Conservation (phyloP, 2,888 invertebrate species). For the Volucella inanis region DNA sequence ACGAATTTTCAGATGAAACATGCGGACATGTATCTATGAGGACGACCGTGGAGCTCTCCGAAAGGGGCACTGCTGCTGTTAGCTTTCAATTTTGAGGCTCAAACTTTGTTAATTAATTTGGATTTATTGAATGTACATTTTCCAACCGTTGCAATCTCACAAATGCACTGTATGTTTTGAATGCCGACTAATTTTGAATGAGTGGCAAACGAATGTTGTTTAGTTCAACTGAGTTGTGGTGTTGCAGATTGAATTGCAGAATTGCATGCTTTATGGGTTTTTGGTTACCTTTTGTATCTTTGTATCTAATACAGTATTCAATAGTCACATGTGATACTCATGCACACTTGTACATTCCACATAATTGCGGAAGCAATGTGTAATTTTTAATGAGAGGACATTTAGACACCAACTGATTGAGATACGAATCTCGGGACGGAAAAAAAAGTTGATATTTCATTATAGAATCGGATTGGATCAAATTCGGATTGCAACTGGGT, state of each 20-base stretch:
- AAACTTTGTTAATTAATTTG: slow-evolving; percentile 67
- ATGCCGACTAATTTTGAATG: slow-evolving; percentile 64
- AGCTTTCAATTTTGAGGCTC: slow-evolving; percentile 53
- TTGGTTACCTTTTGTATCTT: slow-evolving; percentile 55
- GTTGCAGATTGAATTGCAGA: slow-evolving; percentile 66
- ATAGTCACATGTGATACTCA: too few relatives aligned
- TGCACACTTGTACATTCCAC: slow-evolving; percentile 4
- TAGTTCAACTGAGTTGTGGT: slow-evolving; percentile 50
- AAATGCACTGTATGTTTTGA: slow-evolving; percentile 1
- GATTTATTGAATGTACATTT: slow-evolving; percentile 59
- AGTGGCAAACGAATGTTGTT: slow-evolving; percentile 62
- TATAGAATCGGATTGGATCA: slow-evolving; percentile 34
- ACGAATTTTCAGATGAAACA: slow-evolving; percentile 56
- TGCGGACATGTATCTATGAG: slow-evolving; percentile 16
- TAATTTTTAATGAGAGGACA: slow-evolving; percentile 13
- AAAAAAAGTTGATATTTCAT: slow-evolving; percentile 43
- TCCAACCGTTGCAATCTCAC: slow-evolving; percentile 2
- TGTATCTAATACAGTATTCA: slow-evolving; percentile 47
- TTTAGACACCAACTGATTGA: slow-evolving; percentile 30
- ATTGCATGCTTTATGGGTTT: slow-evolving; percentile 67
- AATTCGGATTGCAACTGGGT: slow-evolving; percentile 38
- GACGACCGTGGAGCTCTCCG: slow-evolving; percentile 1
- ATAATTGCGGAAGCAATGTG: slow-evolving; percentile 45
- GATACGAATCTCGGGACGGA: slow-evolving; percentile 19
- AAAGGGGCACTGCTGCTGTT: slow-evolving; percentile 12